Evolutionary conservation across 2,113 vertebrate genomes (phyloP).

Genomic region (Melozone crissalis): DNA sequence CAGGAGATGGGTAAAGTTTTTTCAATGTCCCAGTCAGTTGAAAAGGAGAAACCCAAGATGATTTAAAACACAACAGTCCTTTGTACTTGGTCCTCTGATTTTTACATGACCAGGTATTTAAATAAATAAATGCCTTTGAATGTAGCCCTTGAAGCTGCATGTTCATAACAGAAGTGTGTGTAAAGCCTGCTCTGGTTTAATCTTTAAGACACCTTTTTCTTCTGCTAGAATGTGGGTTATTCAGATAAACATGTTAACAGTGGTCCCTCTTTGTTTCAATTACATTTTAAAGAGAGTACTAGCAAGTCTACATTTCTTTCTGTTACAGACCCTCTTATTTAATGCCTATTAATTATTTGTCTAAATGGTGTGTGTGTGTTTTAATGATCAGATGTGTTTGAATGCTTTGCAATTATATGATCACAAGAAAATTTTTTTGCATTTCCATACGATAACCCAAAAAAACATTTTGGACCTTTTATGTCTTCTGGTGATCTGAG

Average conservation of each 20-base stretch:
- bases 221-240: not conserved
- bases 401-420: not conserved
- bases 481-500: not conserved
- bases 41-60: not conserved
- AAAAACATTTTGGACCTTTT: not conserved
- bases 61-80: not conserved
- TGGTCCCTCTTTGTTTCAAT: not conserved
- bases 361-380: not conserved
- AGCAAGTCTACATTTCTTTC: not conserved
- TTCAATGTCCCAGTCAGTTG: fast-evolving
- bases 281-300: too few relatives aligned
- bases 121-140: not conserved
- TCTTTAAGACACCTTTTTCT: not conserved
- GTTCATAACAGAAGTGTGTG: not conserved
- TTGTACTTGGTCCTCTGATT: not conserved
- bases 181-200: not conserved
- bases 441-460: not conserved
- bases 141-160: not conserved
- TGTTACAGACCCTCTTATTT: not conserved
- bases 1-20: not conserved
- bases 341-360: not conserved
- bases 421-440: not conserved
- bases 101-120: not conserved
- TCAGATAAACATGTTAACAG: not conserved
- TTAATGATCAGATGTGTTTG: not conserved